Percentiles rank a stretch among this genome's conserved stretches.
Evolutionary conservation across 1,140 invertebrate species (phyloP).

Genomic region (Galleria mellonella): DNA sequence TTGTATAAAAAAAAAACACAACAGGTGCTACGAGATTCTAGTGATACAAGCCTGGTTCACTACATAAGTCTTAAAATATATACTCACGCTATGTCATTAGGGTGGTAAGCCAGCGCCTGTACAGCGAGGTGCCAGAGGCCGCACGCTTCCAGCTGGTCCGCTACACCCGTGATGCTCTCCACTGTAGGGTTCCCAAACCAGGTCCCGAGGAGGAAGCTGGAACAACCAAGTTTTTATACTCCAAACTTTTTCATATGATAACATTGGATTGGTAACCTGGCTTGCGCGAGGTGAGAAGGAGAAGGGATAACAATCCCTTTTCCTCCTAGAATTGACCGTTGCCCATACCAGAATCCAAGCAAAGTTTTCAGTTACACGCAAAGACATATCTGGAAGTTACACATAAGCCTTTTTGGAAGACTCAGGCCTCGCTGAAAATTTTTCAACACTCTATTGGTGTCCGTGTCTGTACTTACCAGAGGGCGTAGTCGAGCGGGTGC

Average conservation of each 20-base stretch:
- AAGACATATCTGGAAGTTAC: too few relatives aligned
- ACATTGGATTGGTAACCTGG: too few relatives aligned
- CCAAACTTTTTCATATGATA: background rate
- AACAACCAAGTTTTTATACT: conserved; percentile 6
- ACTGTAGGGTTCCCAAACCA: conserved; percentile 79
- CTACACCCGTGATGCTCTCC: conserved; percentile 82
- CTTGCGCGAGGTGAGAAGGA: too few relatives aligned
- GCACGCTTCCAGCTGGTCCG: conserved; percentile 87
- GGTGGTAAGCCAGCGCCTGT: conserved; percentile 90
- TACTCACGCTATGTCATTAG: conserved; percentile 72
- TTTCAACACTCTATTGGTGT: background rate
- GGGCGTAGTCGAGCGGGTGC: conserved; percentile 87
- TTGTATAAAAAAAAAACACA: too few relatives aligned
- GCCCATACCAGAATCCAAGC: too few relatives aligned
- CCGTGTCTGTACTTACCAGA: conserved; percentile 74
- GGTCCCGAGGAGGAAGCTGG: conserved; percentile 75
- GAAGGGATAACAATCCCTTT: too few relatives aligned
- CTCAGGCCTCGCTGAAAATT: too few relatives aligned
- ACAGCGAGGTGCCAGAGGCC: conserved; percentile 92
- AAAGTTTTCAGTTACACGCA: too few relatives aligned
- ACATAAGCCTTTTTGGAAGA: too few relatives aligned
- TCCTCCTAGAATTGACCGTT: too few relatives aligned
- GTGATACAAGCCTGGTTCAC: background rate
- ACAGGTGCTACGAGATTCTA: background rate
- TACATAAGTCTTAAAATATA: background rate